phyloP scores from a whole-genome alignment of 2,797 vertebrate genomes.

The Chiroxiphia lanceolata region DNA sequence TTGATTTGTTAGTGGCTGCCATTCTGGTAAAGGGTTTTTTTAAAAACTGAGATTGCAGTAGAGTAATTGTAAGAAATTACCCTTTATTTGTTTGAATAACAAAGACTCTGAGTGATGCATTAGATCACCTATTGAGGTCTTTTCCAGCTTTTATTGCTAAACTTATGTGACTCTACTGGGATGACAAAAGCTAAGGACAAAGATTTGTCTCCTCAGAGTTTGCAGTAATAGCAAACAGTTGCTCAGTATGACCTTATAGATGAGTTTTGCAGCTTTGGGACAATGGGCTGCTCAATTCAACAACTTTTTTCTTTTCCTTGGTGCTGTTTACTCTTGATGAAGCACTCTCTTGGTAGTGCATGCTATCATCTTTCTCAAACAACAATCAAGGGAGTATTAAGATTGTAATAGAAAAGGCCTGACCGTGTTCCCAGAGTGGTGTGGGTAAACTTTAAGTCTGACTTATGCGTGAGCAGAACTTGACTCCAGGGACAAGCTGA shows the following conservation, averaged over 20 bases:
- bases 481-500: background rate
- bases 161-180: background rate
- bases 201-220: slow-evolving; percentile 1
- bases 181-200: slow-evolving; percentile 5
- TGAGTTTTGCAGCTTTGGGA: slow-evolving; percentile 20
- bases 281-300: background rate
- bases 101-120: background rate
- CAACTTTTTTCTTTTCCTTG: background rate
- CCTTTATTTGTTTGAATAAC: slow-evolving; percentile 22
- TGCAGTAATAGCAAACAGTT: slow-evolving; percentile 15
- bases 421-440: background rate
- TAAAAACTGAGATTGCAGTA: background rate
- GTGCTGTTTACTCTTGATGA: background rate
- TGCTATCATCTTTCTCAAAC: background rate
- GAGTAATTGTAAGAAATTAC: slow-evolving; percentile 24
- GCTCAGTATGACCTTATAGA: background rate
- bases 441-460: background rate
- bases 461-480: background rate
- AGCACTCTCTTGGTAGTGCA: background rate
- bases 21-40: background rate
- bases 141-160: slow-evolving; percentile 8
- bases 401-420: background rate
- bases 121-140: background rate
- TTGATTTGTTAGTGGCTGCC: slow-evolving; percentile 6
- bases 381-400: background rate